Base-by-base conservation (phyloP, 1,140 invertebrate genomes). In the Nixonia krombeini region DNA sequence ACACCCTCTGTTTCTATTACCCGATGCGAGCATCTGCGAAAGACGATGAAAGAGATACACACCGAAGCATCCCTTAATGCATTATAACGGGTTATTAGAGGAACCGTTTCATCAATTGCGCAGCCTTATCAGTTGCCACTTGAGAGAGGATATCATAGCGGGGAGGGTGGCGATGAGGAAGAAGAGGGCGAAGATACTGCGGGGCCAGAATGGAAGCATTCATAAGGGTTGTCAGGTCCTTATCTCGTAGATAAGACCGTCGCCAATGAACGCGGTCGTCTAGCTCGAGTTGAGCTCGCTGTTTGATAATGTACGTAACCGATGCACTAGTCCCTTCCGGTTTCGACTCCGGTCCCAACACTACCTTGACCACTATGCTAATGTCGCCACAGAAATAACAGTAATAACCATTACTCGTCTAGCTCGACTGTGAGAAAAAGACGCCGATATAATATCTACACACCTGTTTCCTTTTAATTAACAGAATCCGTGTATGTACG, bases 161-260 rank as follows among this genome's bases (percentile, higher is more conserved):
- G 37, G 9, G 13, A 29, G 41, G 41, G 13, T 25, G 13, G n/a
- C n/a, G 21, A 23, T 13, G 26, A 31, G 37, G 58, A 64, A 59
- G 45, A 55, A 40, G 55, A 55, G 51, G 44, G 37, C 40, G 56
- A 56, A 64, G 51, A 65, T 70, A 61, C 46, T 49, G 40, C 16
- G 47, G 46, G 44, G 38, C 52, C 53, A 81, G 78, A 83, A 82
- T 81, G 73, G 76, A 78, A 67, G 76, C 76, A 80, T 82, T 80
- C 76, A 77, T 77, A 81, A 82, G 78, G 79, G 75, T 79, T 81
- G 76, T 72, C 75, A 75, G 75, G 71, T 74, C 70, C 78, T 80
- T 82, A 81, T 82, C 78, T 75, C 40, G 38, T 41, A 69, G 78
- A 81, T 78, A 79, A 80, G 75, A 73, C 42, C 68, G 58, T 41